Evolutionary conservation across 2,113 vertebrate species (phyloP).

Genomic region (Pipa parva): DNA sequence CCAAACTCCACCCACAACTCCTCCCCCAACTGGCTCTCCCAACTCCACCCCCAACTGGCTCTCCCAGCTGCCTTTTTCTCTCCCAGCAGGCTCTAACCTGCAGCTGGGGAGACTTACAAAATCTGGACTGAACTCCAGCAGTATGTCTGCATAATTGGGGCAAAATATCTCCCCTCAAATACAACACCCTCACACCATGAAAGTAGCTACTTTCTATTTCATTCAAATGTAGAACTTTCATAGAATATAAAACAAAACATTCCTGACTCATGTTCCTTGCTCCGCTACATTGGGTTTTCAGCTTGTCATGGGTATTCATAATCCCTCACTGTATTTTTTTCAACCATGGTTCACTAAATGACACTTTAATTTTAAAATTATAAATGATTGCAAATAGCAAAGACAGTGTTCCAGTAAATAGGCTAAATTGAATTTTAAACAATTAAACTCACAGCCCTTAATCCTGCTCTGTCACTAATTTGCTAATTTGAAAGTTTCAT

Average conservation of each 20-base stretch:
- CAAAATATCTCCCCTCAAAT: no score
- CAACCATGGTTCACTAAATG: conserved; percentile 25
- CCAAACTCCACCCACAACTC: no score
- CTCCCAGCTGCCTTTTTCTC: no score
- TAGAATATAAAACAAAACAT: conserved; percentile 13
- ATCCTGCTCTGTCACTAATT: not conserved
- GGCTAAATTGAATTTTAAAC: conserved; percentile 21
- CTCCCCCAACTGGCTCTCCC: no score
- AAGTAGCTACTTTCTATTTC: conserved; percentile 9
- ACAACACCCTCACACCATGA: conserved; percentile 6
- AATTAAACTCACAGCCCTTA: not conserved
- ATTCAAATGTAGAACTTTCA: conserved; percentile 12
- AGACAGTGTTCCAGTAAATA: conserved; percentile 10
- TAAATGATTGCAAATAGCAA: conserved; percentile 10
- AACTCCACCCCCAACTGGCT: no score
- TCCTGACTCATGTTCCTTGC: not conserved
- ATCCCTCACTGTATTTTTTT: conserved; percentile 10
- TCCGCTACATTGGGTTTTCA: conserved; percentile 12
- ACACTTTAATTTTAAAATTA: conserved; percentile 35
- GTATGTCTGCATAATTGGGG: no score
- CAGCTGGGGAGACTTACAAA: no score
- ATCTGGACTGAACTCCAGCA: no score
- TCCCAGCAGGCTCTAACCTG: no score
- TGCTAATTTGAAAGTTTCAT: not conserved
- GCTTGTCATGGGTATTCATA: conserved; percentile 7